Conservation (phyloP, 1,140 invertebrate genomes). For the Cyphomyrmex costatus region DNA sequence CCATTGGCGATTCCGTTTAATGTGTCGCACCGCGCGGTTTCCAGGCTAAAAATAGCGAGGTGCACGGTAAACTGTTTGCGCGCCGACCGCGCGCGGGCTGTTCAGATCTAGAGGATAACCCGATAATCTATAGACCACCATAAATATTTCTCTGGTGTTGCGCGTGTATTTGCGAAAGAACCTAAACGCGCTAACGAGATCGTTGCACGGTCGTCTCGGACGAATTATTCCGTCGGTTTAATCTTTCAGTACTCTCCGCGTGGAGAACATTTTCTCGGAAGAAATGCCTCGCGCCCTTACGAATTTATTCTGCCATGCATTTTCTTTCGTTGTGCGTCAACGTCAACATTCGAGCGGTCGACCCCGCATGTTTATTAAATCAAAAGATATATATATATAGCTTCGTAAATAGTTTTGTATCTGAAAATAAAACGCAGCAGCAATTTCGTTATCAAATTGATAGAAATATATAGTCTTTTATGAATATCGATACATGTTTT, state of each 20-base stretch:
- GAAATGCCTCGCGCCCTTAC: neutral
- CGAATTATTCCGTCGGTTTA: constrained; percentile 44
- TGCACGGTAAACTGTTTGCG: constrained; percentile 50
- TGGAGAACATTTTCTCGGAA: neutral
- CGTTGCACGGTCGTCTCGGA: constrained; percentile 9
- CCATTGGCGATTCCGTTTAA: constrained; percentile 62
- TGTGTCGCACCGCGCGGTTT: constrained; percentile 52
- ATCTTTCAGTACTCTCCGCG: neutral
- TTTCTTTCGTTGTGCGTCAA: neutral
- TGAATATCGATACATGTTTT: neutral
- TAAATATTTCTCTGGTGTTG: constrained; percentile 47
- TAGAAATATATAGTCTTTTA: neutral
- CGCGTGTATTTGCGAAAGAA: constrained; percentile 37
- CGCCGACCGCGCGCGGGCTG: constrained; percentile 21
- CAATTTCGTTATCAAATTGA: neutral
- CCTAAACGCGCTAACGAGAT: constrained; percentile 47
- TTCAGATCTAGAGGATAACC: constrained; percentile 51
- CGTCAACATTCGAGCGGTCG: too few species aligned
- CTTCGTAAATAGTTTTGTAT: neutral
- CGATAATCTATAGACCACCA: constrained; percentile 56
- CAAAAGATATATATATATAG: neutral
- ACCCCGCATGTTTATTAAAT: neutral
- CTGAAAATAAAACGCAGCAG: neutral
- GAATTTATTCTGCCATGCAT: constrained; percentile 11
- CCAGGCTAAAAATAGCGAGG: constrained; percentile 38